Conservation (phyloP, 2,888 invertebrate species). For the Heteromurus nitidus region DNA sequence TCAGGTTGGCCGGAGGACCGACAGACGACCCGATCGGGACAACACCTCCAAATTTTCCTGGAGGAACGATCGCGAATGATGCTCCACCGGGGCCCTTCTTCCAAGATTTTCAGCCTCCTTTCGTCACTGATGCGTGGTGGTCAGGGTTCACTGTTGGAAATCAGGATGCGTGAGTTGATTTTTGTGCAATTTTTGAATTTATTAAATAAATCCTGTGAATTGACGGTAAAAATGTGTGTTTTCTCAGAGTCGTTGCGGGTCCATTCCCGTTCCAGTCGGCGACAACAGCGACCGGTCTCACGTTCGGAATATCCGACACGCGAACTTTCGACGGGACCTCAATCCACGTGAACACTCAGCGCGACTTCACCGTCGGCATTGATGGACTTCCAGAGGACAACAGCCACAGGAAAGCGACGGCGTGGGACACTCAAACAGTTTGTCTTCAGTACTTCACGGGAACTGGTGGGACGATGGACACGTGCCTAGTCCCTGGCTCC, state of each 20-base stretch:
- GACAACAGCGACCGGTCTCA: slow-evolving; percentile 57
- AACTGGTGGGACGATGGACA: slow-evolving; percentile 56
- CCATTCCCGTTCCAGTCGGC: slow-evolving; percentile 69
- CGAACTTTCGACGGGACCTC: slow-evolving; percentile 68
- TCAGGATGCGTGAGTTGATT: slow-evolving; percentile 64
- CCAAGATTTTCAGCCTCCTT: slow-evolving; percentile 66
- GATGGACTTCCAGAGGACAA: slow-evolving; percentile 50
- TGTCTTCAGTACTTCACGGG: slow-evolving; percentile 66
- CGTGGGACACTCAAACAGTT: slow-evolving; percentile 69
- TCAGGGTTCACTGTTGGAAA: slow-evolving; percentile 66
- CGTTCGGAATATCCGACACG: slow-evolving; percentile 58
- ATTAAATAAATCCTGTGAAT: neutral
- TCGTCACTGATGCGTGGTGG: slow-evolving; percentile 71
- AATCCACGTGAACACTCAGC: slow-evolving; percentile 60
- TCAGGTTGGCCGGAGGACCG: slow-evolving; percentile 53
- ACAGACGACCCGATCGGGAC: slow-evolving; percentile 60
- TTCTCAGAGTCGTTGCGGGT: slow-evolving; percentile 59
- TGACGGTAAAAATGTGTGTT: neutral
- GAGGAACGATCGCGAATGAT: slow-evolving; percentile 65
- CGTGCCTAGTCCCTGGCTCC: slow-evolving; percentile 68
- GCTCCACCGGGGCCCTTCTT: slow-evolving; percentile 70
- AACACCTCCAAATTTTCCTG: slow-evolving; percentile 64
- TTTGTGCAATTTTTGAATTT: neutral
- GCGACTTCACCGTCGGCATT: slow-evolving; percentile 57
- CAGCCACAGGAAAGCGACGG: slow-evolving; percentile 57